These are phyloP conservation scores for Camarhynchus parvulus DNA, from an alignment of 2,113 vertebrate genomes.

Conservation along the genomic window DNA sequence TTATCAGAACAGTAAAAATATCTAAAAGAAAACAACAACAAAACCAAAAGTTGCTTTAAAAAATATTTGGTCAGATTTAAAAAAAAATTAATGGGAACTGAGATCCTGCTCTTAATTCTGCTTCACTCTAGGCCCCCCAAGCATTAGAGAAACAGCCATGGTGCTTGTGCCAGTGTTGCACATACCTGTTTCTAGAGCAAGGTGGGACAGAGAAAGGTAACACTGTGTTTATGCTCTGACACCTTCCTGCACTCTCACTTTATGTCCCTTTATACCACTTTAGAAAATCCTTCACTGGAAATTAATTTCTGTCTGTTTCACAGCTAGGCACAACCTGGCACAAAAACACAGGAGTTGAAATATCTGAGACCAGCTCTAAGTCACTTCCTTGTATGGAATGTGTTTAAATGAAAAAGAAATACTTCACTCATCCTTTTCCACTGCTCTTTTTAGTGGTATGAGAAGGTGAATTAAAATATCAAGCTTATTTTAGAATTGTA, in stretches of 20 bases:
- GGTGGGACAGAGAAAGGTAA: not conserved
- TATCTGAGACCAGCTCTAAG: not conserved
- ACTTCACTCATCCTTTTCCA: not conserved
- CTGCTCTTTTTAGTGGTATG: not conserved
- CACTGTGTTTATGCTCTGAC: not conserved
- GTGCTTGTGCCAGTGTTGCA: rapidly evolving
- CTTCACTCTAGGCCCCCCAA: not conserved
- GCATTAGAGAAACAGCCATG: not conserved
- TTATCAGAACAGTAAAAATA: not conserved
- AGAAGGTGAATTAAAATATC: not conserved
- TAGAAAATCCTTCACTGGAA: not conserved
- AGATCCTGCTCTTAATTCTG: not conserved
- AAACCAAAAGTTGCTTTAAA: not conserved
- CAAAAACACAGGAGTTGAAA: not conserved
- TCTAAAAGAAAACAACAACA: not conserved
- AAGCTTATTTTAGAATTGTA: not conserved
- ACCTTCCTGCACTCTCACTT: no score
- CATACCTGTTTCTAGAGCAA: not conserved
- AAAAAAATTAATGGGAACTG: not conserved
- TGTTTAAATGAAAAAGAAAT: not conserved
- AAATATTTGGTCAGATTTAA: not conserved
- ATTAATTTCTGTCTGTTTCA: not conserved
- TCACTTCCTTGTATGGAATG: not conserved
- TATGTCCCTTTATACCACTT: not conserved
- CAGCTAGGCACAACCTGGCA: not conserved